Percentiles rank a stretch among this genome's conserved stretches.
phyloP scores from a whole-genome alignment of 2,113 vertebrate species.

The Crocuta crocuta region DNA sequence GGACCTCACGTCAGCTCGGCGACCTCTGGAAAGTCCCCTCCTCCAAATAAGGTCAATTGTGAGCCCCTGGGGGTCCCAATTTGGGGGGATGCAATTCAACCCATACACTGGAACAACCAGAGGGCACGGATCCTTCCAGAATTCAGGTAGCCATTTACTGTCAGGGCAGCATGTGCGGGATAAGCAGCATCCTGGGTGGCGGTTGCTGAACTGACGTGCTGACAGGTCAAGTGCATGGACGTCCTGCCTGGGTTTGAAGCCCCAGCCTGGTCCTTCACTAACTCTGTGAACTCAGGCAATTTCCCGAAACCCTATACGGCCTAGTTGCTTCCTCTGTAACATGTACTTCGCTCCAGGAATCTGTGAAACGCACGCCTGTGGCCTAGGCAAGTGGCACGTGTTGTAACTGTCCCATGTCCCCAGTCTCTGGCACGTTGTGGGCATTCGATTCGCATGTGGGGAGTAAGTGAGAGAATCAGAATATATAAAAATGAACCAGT shows the following conservation, averaged over 20 bases:
- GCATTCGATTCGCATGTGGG: accelerated
- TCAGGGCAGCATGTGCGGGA: accelerated
- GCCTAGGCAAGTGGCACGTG: not conserved
- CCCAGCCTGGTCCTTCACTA: not conserved
- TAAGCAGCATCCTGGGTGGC: not conserved
- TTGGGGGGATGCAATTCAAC: not conserved
- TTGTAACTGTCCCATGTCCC: accelerated
- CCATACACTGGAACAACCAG: not conserved
- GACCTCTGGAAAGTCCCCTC: not conserved
- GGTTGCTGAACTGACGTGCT: accelerated
- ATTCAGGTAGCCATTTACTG: accelerated
- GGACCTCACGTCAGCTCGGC: too few relatives aligned
- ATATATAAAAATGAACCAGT: accelerated
- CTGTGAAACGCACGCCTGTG: accelerated
- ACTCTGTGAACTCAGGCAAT: not conserved
- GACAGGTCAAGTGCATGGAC: accelerated
- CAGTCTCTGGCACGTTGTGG: not conserved
- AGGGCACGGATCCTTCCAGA: not conserved
- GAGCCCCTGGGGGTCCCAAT: not conserved
- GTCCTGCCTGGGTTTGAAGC: not conserved
- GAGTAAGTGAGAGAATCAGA: not conserved
- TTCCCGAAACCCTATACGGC: not conserved
- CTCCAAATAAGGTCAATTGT: not conserved
- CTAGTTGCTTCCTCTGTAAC: not conserved
- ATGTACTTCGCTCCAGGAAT: accelerated